A percentile compares a stretch with the other conserved stretches of the same genome.
phyloP scores from a whole-genome alignment of 2,888 invertebrate genomes.

The Sclerodermus sp. region DNA sequence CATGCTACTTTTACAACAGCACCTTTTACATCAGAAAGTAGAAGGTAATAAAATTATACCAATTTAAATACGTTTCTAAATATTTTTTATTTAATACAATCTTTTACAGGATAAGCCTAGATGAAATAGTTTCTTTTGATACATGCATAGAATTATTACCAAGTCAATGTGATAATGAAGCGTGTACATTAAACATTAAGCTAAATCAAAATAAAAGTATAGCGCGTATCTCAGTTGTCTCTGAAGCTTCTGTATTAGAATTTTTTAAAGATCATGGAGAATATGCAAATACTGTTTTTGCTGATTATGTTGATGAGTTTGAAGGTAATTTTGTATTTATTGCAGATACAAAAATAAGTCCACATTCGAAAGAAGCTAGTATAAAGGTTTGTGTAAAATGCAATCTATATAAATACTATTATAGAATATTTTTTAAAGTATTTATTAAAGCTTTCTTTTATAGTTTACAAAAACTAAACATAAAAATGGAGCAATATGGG shows the following conservation, averaged over 20 bases:
- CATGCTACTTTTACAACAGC: slow-evolving; percentile 35
- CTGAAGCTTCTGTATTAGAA: slow-evolving; percentile 57
- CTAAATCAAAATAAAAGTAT: slow-evolving; percentile 45
- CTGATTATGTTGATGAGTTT: slow-evolving; percentile 53
- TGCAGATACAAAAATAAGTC: slow-evolving; percentile 42
- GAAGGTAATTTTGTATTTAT: slow-evolving; percentile 51
- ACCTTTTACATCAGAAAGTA: slow-evolving; percentile 19
- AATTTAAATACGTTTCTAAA: neutral
- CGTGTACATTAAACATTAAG: slow-evolving; percentile 47
- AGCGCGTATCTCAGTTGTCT: slow-evolving; percentile 49
- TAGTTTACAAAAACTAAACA: slow-evolving; percentile 53
- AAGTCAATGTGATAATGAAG: slow-evolving; percentile 28
- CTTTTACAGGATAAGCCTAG: slow-evolving; percentile 41
- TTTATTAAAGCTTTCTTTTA: slow-evolving; percentile 18
- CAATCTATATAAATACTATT: neutral
- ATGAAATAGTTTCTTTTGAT: slow-evolving; percentile 49
- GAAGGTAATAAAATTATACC: slow-evolving; percentile 28
- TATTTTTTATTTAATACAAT: neutral
- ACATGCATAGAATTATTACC: slow-evolving; percentile 45
- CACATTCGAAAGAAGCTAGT: slow-evolving; percentile 45
- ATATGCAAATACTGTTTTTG: slow-evolving; percentile 52
- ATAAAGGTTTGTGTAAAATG: slow-evolving; percentile 40
- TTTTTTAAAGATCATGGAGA: slow-evolving; percentile 57
- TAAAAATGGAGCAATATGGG: slow-evolving; percentile 48
- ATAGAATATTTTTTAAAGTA: neutral